Conservation (phyloP, 2,888 invertebrate genomes). For the Sinelater perroti region DNA sequence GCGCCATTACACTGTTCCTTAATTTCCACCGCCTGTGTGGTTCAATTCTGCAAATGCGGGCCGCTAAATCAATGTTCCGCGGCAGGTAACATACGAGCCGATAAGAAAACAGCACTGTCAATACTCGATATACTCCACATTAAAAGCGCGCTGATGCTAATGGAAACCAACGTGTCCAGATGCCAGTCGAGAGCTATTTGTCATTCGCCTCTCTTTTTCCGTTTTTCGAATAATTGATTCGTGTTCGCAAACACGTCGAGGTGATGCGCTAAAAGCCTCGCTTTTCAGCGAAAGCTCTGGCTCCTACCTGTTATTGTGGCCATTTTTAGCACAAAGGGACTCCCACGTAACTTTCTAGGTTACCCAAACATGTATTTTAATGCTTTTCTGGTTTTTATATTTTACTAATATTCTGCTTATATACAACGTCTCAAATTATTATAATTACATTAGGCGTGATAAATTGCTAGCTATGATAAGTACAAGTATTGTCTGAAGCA, state of each 20-base stretch:
- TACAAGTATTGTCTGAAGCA: too few species aligned
- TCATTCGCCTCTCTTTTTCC: slow-evolving; percentile 28
- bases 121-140: slow-evolving; percentile 50
- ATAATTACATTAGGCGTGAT: too few species aligned
- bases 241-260: neutral
- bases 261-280: neutral
- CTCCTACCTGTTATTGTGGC: too few species aligned
- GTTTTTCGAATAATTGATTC: slow-evolving; percentile 30
- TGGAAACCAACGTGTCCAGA: slow-evolving; percentile 50
- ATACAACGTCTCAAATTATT: too few species aligned
- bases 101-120: slow-evolving; percentile 54
- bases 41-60: slow-evolving; percentile 34
- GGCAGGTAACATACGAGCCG: slow-evolving; percentile 52
- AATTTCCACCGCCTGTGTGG: slow-evolving; percentile 28
- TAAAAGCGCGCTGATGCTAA: slow-evolving; percentile 55
- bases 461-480: too few species aligned
- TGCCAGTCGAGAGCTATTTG: slow-evolving; percentile 43
- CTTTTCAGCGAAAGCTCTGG: too few species aligned
- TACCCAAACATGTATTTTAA: too few species aligned
- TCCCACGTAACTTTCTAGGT: too few species aligned
- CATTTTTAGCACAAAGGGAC: too few species aligned
- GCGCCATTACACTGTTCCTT: slow-evolving; percentile 31
- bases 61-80: slow-evolving; percentile 50
- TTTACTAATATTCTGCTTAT: too few species aligned
- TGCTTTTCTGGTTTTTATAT: too few species aligned